Evolutionary conservation across 2,888 invertebrate genomes (phyloP), one percentile per base, ranked within the genome.

Genomic region (Parnassius apollo): DNA sequence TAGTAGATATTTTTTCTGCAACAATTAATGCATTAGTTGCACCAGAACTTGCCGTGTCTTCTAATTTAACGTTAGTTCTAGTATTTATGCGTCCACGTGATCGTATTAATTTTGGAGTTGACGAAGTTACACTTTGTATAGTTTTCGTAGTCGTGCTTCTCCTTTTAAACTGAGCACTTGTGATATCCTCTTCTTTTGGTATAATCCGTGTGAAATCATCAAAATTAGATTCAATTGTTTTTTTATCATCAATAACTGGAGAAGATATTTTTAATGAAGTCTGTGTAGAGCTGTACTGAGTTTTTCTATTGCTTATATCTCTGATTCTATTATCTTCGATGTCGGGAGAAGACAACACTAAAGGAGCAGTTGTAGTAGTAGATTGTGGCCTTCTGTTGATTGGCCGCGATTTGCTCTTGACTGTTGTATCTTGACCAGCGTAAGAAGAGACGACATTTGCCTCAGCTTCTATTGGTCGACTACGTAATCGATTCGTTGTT

Each of bases 401-500:
- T 64, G 68, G 77, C 66, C 88, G 78, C 48, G 76, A 69, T 75
- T 86, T 81, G 65, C 73, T 81, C 62, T 82, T 80, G 61, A 69
- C 66, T 13, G 70, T 71, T 54, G 69, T 76, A n/a, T 83, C 84
- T 74, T 74, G 81, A 57, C 67, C 77, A 57, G 73, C 65, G 18
- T 22, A 44, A 66, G 75, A 72, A 62, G 73, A 77, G 63, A 77
- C 73, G 68, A 77, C 78, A 65, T 70, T 74, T 67, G 69, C 66
- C 71, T 77, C 76, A 50, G 67, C 75, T 64, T 77, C 75, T 50
- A 69, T 66, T 13, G 80, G 74, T 74, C 80, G 83, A 67, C 77
- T 83, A 49, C 88, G 85, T 59, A 86, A 78, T 74, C 91, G 84
- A 51, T 71, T 75, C 53, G 83, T 84, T 74, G 81, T 87, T 81